A percentile compares a stretch with the other conserved stretches of the same genome.
phyloP scores from a whole-genome alignment of 2,113 vertebrate species.

The Pandion haliaetus region DNA sequence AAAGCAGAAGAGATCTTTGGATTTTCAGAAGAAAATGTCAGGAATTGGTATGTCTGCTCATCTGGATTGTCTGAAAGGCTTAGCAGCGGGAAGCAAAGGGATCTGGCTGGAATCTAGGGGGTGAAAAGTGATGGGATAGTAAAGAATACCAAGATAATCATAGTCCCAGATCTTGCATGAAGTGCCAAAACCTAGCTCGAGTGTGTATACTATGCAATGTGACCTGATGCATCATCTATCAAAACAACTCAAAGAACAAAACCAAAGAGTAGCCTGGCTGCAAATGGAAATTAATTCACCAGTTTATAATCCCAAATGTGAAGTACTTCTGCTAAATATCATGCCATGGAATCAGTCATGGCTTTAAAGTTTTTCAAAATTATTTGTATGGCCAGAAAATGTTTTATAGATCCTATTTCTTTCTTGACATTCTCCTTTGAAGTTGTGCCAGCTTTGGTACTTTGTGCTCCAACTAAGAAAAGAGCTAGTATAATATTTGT shows the following conservation, averaged over 20 bases:
- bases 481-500: not conserved
- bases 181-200: not conserved
- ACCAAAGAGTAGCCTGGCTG: not conserved
- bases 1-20: slow-evolving; percentile 46
- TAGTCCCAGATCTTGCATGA: not conserved
- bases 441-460: not conserved
- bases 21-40: slow-evolving; percentile 18
- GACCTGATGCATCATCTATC: not conserved
- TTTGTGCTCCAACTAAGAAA: not conserved
- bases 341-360: not conserved
- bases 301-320: not conserved
- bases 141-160: not conserved
- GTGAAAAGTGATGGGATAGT: not conserved
- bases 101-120: not conserved
- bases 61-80: not conserved
- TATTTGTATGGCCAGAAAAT: not conserved
- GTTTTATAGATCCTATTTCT: not conserved
- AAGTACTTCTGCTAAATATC: not conserved
- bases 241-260: not conserved
- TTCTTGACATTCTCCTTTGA: not conserved
- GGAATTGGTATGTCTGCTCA: slow-evolving; percentile 43
- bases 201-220: fast-evolving
- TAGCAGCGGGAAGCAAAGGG: not conserved
- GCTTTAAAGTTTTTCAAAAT: not conserved
- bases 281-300: not conserved